Base-by-base conservation (phyloP, 2,888 invertebrate species). In the Drosophila bunnanda region DNA sequence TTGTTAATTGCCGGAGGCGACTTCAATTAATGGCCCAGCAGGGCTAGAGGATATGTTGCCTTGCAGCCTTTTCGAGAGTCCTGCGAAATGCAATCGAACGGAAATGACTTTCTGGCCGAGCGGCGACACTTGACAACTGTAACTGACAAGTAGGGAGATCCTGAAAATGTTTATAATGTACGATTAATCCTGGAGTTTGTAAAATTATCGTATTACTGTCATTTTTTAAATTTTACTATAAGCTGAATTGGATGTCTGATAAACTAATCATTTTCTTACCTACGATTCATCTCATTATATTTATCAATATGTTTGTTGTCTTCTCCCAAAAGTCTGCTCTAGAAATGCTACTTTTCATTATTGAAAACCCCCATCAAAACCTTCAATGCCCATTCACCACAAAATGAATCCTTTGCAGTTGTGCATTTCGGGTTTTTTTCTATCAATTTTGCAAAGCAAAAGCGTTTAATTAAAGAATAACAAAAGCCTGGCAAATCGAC, bases 391-490 rank as follows among this genome's bases (percentile, higher is more conserved):
- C 43, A 22, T 53, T 43, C 62, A n/a, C 10, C 46, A 62, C 48
- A 48, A 41, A 50, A 50, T 64, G 50, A 62, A 64, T 64, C 66
- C 46, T 39, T 54, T 67, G 8, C 55, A 20, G 34, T 55, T 71
- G 53, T 70, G 44, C 20, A 59, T 71, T 67, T 67, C 44, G 58
- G 28, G 55, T 56, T 70, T 39, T 72, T 39, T 30, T 61, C 52
- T 69, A 36, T 43, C 20, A 38, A 20, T 32, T 50, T 32, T 15
- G 20, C 50, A 50, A 50, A 25, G 46, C 44, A 58, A 32, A 59
- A 46, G 34, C 71, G 75, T 56, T 80, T 84, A 85, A 85, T 85
- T 85, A 81, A 85, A 85, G 75, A 88, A 88, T 79, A 85, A 85
- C 89, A 85, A 83, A 81, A 73, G 81, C 39, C 69, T 55, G 36